Conservation (phyloP, 2,113 vertebrate species). For the Brachirus orientalis region DNA sequence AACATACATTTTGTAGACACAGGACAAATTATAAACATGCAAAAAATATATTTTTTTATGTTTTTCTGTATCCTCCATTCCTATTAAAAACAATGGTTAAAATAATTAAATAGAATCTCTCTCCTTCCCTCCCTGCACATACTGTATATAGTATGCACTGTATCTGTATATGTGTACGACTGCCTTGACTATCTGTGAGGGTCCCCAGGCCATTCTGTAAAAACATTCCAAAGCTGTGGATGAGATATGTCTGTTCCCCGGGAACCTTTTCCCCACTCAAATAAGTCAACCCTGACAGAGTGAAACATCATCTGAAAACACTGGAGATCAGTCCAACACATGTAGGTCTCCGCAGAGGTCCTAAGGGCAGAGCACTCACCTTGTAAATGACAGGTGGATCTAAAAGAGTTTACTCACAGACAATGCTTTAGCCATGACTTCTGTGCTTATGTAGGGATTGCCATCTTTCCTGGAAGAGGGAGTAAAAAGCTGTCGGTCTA, state of each 20-base stretch:
- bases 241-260: conserved; percentile 66
- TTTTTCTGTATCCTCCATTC: too few species aligned
- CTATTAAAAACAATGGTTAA: too few species aligned
- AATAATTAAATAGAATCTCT: too few species aligned
- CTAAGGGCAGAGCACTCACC: conserved; percentile 60
- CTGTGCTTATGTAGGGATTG: conserved; percentile 1
- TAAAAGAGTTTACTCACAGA: conserved; percentile 34
- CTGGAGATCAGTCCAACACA: conserved; percentile 60
- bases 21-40: too few species aligned
- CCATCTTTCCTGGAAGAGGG: background rate
- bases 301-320: conserved; percentile 75
- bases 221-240: conserved; percentile 73
- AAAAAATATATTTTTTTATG: too few species aligned
- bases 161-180: background rate
- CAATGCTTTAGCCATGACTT: conserved; percentile 20
- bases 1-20: too few species aligned
- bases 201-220: conserved; percentile 59
- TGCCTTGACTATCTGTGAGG: conserved; percentile 20
- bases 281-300: conserved; percentile 76
- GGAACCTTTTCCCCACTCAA: conserved; percentile 57
- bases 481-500: background rate
- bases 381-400: conserved; percentile 66
- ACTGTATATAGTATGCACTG: background rate
- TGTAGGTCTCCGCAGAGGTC: conserved; percentile 71
- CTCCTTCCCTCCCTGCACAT: background rate